phyloP scores from a whole-genome alignment of 2,888 invertebrate species.

The Tenthredo notha region DNA sequence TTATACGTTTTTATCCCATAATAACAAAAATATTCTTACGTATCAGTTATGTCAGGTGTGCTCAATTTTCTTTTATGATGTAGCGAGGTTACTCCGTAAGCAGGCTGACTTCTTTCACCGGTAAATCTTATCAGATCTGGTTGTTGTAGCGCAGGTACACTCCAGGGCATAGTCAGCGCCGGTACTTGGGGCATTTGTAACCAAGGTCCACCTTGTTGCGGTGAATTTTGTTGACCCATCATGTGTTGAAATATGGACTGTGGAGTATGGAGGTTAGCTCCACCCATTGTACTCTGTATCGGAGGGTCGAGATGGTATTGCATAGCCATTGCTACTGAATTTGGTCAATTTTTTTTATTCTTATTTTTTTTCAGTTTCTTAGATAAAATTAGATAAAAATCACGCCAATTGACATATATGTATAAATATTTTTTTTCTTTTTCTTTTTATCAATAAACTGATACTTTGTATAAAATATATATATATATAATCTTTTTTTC shows the following conservation, averaged over 20 bases:
- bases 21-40: constrained; percentile 61
- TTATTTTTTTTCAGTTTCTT: not conserved
- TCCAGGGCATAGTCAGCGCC: constrained; percentile 74
- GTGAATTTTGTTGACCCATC: constrained; percentile 69
- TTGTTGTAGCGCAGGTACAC: constrained; percentile 68
- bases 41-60: constrained; percentile 64
- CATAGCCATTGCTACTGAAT: constrained; percentile 34
- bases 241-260: constrained; percentile 75
- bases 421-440: not conserved
- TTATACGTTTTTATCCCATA: constrained; percentile 25
- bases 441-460: not conserved
- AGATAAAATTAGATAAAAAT: not conserved
- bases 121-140: constrained; percentile 72
- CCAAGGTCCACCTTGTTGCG: constrained; percentile 68
- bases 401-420: not conserved
- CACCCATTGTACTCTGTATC: constrained; percentile 67
- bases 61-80: constrained; percentile 74
- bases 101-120: constrained; percentile 64
- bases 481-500: no score
- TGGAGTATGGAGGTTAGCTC: constrained; percentile 72
- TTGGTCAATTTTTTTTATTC: not conserved
- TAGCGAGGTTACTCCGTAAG: constrained; percentile 56
- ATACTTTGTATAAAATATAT: not conserved
- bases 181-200: constrained; percentile 70
- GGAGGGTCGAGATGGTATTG: constrained; percentile 45